Conservation (phyloP, 2,797 vertebrate species). For the Scyliorhinus canicula region DNA sequence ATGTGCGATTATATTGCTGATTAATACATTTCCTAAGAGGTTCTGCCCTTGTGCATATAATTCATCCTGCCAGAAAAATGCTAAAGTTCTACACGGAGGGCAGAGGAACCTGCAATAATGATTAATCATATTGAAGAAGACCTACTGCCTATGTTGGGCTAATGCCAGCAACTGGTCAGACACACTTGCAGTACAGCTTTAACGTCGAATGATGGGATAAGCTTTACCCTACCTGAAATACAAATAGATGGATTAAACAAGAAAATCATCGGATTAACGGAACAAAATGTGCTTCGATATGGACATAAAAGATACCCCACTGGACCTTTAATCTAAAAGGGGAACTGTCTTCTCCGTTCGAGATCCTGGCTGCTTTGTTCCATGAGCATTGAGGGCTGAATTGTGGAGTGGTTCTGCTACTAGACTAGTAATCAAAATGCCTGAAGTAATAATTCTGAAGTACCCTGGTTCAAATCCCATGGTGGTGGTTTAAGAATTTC, state of each 20-base stretch:
- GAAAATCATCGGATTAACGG: background rate
- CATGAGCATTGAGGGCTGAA: background rate
- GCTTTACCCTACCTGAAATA: background rate
- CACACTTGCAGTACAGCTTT: background rate
- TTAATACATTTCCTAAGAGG: background rate
- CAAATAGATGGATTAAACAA: background rate
- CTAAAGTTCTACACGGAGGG: background rate
- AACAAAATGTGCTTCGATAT: background rate
- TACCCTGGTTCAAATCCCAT: background rate
- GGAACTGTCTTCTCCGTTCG: background rate
- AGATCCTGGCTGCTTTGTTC: background rate
- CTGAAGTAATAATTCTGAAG: background rate
- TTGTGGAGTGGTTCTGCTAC: background rate
- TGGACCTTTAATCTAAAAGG: background rate
- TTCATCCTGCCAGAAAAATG: background rate
- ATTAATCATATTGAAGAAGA: background rate
- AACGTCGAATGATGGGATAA: background rate
- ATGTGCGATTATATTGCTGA: background rate
- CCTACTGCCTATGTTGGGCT: background rate
- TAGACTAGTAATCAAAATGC: background rate
- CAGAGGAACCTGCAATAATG: conserved; percentile 11
- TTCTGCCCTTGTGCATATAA: background rate
- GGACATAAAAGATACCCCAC: background rate
- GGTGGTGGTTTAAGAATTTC: background rate
- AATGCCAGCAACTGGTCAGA: background rate